Base-by-base conservation (phyloP, 2,797 vertebrate species). In the Scyliorhinus canicula region DNA sequence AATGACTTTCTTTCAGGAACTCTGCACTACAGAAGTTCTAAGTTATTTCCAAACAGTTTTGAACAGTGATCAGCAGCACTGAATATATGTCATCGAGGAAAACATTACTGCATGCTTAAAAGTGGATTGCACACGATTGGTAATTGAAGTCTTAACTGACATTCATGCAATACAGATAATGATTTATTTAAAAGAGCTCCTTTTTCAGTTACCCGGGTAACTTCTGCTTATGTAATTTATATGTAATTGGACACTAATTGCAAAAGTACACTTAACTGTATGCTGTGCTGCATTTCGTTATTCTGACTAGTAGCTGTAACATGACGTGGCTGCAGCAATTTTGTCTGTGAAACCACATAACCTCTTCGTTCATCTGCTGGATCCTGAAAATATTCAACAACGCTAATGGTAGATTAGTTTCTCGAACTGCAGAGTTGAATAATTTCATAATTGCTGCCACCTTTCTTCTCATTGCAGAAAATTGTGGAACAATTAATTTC, bases 231-330 rank as follows among this genome's bases (percentile, higher is more conserved):
- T 74, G 67, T 55, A 74, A 94, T 74, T 94, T 74, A 71, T n/a
- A 69, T 55, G 67, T 94, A 94, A 94, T 74, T 74, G 93, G 93
- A 94, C 50, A 94, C 93, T 94, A 94, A 94, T 71, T 94, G 69
- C 44, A 50, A 74, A 94, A 65, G 88, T 91, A 91, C 40, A 65
- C n/a, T 52, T 71, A 67, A 93, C 91, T 94, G 47, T 28, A 94
- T 55, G 26, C 44, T 52, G 40, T 50, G 26, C 40, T 71, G 93
- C 28, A 52, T 93, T 69, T 31, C 55, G 44, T 74, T 31, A 52
- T 52, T 50, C 67, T 55, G 65, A 93, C 26, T 71, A 35, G 40
- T 67, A 50, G 67, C 40, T 50, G 28, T 14, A 69, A 19, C 19
- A 28, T 55, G 67, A 55, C 47, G 11, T 71, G 67, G 93, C 93